Evolutionary conservation across 2,113 vertebrate genomes (phyloP).

Genomic region (Phasianus colchicus): DNA sequence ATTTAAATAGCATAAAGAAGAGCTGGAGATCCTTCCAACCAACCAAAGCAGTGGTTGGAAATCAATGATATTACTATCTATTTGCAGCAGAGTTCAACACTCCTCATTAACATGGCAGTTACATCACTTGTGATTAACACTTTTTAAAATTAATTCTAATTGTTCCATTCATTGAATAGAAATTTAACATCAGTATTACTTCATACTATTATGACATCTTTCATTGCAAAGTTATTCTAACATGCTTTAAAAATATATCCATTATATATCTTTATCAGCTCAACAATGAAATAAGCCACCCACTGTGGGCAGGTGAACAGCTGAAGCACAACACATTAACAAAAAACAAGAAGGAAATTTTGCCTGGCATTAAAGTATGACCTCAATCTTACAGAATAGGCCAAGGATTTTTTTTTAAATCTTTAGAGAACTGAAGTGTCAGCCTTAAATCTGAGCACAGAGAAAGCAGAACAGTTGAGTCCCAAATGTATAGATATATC

Average conservation of each 20-base stretch:
- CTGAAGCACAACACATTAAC: background rate
- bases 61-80: background rate
- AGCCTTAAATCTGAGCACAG: background rate
- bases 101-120: constrained; percentile 13
- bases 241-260: background rate
- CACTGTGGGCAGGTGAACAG: background rate
- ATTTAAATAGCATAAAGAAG: background rate
- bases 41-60: background rate
- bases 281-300: background rate
- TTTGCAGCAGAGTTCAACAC: constrained; percentile 4
- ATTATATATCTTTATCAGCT: background rate
- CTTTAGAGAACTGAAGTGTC: background rate
- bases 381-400: background rate
- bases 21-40: background rate
- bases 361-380: background rate
- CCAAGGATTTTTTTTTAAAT: background rate
- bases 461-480: background rate
- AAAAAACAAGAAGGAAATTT: background rate
- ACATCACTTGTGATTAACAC: constrained; percentile 19
- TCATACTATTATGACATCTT: background rate
- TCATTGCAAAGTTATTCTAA: background rate
- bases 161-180: background rate
- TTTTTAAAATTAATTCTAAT: background rate
- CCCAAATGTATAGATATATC: background rate
- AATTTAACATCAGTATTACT: background rate